Evolutionary conservation across 2,888 invertebrate species (phyloP).

Genomic region (Cacoxenus indagator): DNA sequence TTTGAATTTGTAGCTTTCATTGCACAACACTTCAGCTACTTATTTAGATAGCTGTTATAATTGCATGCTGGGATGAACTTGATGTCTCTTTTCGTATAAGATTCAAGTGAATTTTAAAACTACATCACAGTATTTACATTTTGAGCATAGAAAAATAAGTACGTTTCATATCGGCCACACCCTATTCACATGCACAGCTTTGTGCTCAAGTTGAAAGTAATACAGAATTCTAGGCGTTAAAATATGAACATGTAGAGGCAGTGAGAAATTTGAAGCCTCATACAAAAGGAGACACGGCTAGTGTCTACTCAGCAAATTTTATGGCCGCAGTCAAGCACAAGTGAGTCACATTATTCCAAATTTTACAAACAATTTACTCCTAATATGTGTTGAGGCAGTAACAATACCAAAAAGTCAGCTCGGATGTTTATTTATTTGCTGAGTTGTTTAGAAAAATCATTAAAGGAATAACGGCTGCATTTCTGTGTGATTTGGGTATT

Average conservation of each 20-base stretch:
- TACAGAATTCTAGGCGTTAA: not conserved
- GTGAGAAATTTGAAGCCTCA: too few relatives aligned
- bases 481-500: too few relatives aligned
- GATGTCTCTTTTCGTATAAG: not conserved
- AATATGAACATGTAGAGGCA: not conserved
- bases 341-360: conserved; percentile 61
- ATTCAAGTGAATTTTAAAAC: not conserved
- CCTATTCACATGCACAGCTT: not conserved
- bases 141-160: not conserved
- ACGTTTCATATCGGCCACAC: not conserved
- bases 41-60: conserved; percentile 33
- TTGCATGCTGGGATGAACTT: conserved; percentile 42
- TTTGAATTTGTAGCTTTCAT: not conserved
- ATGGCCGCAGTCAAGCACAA: conserved; percentile 36
- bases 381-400: conserved; percentile 47
- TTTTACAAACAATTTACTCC: conserved; percentile 61
- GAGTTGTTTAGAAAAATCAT: too few relatives aligned
- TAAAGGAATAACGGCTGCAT: too few relatives aligned
- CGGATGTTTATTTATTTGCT: too few relatives aligned
- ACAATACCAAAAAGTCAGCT: too few relatives aligned
- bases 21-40: not conserved
- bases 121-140: not conserved
- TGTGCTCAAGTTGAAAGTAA: conserved; percentile 9
- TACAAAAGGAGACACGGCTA: too few relatives aligned
- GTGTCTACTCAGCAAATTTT: conserved; percentile 35